Evolutionary conservation across 1,140 invertebrate genomes (phyloP).

Genomic region (Trichonephila clavata): DNA sequence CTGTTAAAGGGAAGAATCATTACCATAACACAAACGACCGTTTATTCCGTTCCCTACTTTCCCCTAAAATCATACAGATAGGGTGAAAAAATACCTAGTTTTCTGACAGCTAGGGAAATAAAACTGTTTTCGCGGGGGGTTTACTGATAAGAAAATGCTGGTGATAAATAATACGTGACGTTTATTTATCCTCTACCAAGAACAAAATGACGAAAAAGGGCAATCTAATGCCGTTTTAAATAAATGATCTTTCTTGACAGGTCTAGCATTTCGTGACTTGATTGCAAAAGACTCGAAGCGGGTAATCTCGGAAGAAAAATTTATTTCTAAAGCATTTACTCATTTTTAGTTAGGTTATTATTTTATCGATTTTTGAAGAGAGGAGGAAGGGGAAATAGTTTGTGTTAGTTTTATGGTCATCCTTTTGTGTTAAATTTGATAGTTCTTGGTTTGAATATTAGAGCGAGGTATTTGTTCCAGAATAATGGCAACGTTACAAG

Average conservation of each 20-base stretch:
- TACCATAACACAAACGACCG: slow-evolving; percentile 32
- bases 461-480: slow-evolving; percentile 15
- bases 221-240: slow-evolving; percentile 70
- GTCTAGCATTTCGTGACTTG: slow-evolving; percentile 43
- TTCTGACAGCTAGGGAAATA: slow-evolving; percentile 46
- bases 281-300: slow-evolving; percentile 61
- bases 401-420: background rate
- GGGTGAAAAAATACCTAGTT: slow-evolving; percentile 29
- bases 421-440: slow-evolving; percentile 40
- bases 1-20: slow-evolving; percentile 27
- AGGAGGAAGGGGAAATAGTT: background rate
- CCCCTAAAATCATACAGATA: slow-evolving; percentile 13
- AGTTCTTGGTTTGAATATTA: slow-evolving; percentile 53
- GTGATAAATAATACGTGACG: slow-evolving; percentile 65
- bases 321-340: slow-evolving; percentile 33
- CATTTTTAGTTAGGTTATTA: slow-evolving; percentile 50
- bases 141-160: slow-evolving; percentile 58
- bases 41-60: background rate
- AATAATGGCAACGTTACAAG: slow-evolving; percentile 28
- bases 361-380: slow-evolving; percentile 49
- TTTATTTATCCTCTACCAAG: slow-evolving; percentile 56
- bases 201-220: slow-evolving; percentile 61
- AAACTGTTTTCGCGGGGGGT: slow-evolving; percentile 52
- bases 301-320: slow-evolving; percentile 56
- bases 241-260: slow-evolving; percentile 68